phyloP scores from a whole-genome alignment of 2,113 vertebrate species.

The Protobothrops flavoviridis region DNA sequence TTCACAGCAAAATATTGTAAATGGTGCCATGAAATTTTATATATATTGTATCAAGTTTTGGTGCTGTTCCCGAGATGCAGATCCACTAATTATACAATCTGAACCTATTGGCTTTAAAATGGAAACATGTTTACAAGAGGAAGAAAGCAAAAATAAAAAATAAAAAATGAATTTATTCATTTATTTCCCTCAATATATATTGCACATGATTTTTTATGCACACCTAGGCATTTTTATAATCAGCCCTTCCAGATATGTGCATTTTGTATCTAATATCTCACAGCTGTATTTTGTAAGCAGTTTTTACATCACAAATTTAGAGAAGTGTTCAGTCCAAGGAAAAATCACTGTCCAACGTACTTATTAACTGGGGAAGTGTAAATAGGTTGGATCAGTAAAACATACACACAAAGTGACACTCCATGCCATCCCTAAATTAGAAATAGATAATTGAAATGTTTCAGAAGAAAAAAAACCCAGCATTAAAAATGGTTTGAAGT shows the following conservation, averaged over 20 bases:
- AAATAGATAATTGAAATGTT: accelerated
- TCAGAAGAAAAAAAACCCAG: not conserved
- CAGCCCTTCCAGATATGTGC: not conserved
- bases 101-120: not conserved
- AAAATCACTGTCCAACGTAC: not conserved
- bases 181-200: not conserved
- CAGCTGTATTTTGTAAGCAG: not conserved
- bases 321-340: not conserved
- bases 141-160: not conserved
- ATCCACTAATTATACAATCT: not conserved
- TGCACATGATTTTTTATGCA: not conserved
- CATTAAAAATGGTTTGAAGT: not conserved
- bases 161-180: not conserved
- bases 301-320: not conserved
- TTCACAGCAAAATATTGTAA: not conserved
- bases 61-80: not conserved
- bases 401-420: not conserved
- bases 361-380: not conserved
- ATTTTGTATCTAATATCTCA: not conserved
- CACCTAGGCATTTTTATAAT: not conserved
- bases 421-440: not conserved
- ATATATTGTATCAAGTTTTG: not conserved
- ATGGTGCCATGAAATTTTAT: not conserved
- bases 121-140: not conserved
- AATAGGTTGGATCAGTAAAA: not conserved